Evolutionary conservation across 2,797 vertebrate genomes (phyloP), one percentile per base, ranked within the genome.

Genomic region (Sebastes oblongus): DNA sequence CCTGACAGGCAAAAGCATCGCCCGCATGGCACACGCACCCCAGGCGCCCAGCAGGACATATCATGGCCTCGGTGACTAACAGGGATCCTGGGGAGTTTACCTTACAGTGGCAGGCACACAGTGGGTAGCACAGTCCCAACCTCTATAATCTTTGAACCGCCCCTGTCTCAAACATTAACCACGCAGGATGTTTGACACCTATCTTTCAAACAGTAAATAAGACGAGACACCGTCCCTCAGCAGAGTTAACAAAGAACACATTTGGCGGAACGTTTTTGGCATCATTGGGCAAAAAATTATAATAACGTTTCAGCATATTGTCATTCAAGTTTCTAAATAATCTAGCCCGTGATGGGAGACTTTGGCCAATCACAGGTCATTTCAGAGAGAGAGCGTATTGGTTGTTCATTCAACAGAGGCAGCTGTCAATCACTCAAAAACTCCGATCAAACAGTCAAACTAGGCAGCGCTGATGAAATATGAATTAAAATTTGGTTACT

Each of bases 1-100:
- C 90, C 94, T 93, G 92, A 94, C 86, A 91, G 83, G 89, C 82
- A 46, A 72, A 78, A 64, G 87, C 88, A 81, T 85, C 77, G 85
- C 83, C 90, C 77, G 39, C 61, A 25, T 81, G 80, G 80, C 77
- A 78, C 84, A 18, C 13, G 6, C 52, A 73, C 73, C 78, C 80
- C 58, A 66, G 85, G 87, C 83, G 30, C 72, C 60, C 66, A 70
- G 78, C 36, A 84, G 73, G 86, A 90, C 79, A 82, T 75, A 83
- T 81, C 81, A 66, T 46, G 68, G 76, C 86, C 77, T 83, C 50
- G 16, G 84, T 82, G 86, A 88, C 87, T 82, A 89, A 89, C 75
- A 65, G 87, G 78, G 72, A 86, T 88, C 88, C 86, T 22, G 60
- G 59, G 59, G 87, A 87, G 88, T 81, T 86, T 80, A 81, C 81